A percentile compares a stretch with the other conserved stretches of the same genome.
These are phyloP conservation scores for Endotricha flammealis DNA, from an alignment of 2,888 invertebrate species.

Conservation along the genomic window DNA sequence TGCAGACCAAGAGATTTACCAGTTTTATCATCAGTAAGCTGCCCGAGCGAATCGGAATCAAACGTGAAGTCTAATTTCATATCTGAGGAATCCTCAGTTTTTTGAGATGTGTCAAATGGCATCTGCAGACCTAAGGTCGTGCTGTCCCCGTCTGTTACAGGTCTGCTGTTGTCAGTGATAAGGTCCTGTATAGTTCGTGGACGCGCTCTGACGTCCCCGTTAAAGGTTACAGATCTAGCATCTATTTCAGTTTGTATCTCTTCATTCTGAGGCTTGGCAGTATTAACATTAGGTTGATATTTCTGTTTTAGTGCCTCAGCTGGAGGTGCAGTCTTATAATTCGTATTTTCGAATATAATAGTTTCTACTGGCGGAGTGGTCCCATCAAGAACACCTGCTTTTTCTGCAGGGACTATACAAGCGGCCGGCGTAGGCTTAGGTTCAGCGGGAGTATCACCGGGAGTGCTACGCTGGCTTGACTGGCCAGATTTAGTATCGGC, in stretches of 20 bases:
- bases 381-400: conserved; percentile 82
- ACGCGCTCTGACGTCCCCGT: conserved; percentile 63
- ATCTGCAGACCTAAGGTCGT: conserved; percentile 80
- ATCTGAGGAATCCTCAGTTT: conserved; percentile 87
- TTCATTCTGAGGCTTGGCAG: conserved; percentile 65
- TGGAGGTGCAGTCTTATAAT: conserved; percentile 87
- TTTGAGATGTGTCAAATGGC: conserved; percentile 78
- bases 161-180: conserved; percentile 56
- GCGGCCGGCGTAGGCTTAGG: conserved; percentile 42
- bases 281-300: conserved; percentile 65
- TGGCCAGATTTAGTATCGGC: conserved; percentile 57
- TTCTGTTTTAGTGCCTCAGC: conserved; percentile 82
- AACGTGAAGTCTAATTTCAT: conserved; percentile 96
- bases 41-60: conserved; percentile 86
- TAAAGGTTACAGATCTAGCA: conserved; percentile 51
- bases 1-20: conserved; percentile 70
- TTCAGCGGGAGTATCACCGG: conserved; percentile 54
- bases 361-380: conserved; percentile 90
- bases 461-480: conserved; percentile 66
- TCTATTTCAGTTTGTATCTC: conserved; percentile 76
- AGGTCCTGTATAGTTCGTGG: conserved; percentile 68
- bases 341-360: conserved; percentile 94
- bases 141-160: conserved; percentile 57
- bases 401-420: conserved; percentile 57
- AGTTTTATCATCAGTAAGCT: conserved; percentile 84